Evolutionary conservation across 2,797 vertebrate species (phyloP).

Genomic region (Oreonectes daqikongensis): DNA sequence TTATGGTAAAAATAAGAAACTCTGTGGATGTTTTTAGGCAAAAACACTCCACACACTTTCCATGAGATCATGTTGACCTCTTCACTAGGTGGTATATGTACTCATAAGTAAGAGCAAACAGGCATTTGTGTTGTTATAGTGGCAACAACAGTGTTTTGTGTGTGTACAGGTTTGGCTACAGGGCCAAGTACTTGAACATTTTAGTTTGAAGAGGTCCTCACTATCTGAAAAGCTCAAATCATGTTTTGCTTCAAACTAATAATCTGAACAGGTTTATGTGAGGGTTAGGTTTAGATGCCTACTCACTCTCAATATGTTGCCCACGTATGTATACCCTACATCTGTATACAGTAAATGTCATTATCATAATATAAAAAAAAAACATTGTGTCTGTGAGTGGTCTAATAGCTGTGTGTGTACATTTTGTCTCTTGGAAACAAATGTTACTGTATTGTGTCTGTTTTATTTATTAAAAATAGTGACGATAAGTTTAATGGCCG

Average conservation of each 20-base stretch:
- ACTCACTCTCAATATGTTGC: no score
- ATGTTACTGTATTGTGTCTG: not conserved
- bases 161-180: not conserved
- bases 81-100: not conserved
- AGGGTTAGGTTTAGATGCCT: not conserved
- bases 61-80: not conserved
- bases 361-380: not conserved
- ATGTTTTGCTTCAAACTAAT: not conserved
- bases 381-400: not conserved
- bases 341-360: not conserved
- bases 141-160: not conserved
- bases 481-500: constrained; percentile 20
- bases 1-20: not conserved
- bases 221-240: not conserved
- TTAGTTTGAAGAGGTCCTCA: not conserved
- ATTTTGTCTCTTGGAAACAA: not conserved
- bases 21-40: not conserved
- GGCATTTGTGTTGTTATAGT: not conserved
- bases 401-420: not conserved
- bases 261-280: not conserved
- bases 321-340: no score
- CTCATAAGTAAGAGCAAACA: no score
- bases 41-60: not conserved
- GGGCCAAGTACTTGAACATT: not conserved
- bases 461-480: constrained; percentile 14